These are phyloP conservation scores for Hyperoplus lanceolatus DNA, from an alignment of 2,797 vertebrate genomes.

Conservation along the genomic window DNA sequence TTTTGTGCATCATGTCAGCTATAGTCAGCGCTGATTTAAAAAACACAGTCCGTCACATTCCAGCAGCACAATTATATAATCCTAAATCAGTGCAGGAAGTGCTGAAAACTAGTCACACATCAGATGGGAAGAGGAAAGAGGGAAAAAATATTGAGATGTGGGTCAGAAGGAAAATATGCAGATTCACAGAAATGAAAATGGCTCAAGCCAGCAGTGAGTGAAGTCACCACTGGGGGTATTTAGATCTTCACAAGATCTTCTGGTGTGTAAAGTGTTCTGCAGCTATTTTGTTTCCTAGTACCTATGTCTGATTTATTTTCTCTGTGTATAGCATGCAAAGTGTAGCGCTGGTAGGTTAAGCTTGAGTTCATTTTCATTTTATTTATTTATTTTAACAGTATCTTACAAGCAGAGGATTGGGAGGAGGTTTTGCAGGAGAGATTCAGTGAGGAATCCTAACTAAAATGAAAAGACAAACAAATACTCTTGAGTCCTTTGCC, in stretches of 20 bases:
- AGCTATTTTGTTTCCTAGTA: slow-evolving; percentile 50
- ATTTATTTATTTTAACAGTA: slow-evolving; percentile 83
- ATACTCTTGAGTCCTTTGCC: slow-evolving; percentile 33
- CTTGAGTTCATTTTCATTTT: slow-evolving; percentile 78
- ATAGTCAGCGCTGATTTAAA: slow-evolving; percentile 18
- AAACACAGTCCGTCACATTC: slow-evolving; percentile 36
- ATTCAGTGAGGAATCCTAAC: slow-evolving; percentile 38
- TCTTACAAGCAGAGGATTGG: slow-evolving; percentile 85
- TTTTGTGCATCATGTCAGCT: slow-evolving; percentile 24
- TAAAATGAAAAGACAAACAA: slow-evolving; percentile 46
- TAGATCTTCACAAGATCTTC: slow-evolving; percentile 40
- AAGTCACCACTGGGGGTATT: slow-evolving; percentile 36
- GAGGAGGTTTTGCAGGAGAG: slow-evolving; percentile 29
- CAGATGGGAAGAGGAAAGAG: neutral
- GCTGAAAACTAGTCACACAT: slow-evolving; percentile 34
- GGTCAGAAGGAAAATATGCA: slow-evolving; percentile 29
- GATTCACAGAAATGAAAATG: slow-evolving; percentile 38
- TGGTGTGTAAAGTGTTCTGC: slow-evolving; percentile 34
- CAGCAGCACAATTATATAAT: slow-evolving; percentile 33
- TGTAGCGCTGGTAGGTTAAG: slow-evolving; percentile 72
- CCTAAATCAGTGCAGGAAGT: slow-evolving; percentile 44
- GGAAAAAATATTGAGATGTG: slow-evolving; percentile 1
- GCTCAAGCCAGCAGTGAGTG: slow-evolving; percentile 30
- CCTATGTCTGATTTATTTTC: slow-evolving; percentile 28
- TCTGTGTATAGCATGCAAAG: slow-evolving; percentile 88